These are phyloP conservation scores for Podarcis siculus DNA, from an alignment of 2,797 vertebrate genomes.

Conservation along the genomic window DNA sequence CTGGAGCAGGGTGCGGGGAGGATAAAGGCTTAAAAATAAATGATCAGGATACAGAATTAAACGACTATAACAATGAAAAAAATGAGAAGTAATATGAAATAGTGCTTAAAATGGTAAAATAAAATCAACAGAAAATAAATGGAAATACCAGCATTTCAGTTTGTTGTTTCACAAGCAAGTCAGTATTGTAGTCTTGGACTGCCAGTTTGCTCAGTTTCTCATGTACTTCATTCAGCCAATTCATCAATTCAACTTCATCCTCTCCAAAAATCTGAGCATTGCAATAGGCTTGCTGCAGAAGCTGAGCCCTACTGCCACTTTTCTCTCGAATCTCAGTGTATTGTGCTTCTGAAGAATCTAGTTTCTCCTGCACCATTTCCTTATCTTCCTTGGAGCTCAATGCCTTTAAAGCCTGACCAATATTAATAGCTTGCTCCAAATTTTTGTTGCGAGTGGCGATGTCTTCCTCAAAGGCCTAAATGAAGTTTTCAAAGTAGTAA, in stretches of 20 bases:
- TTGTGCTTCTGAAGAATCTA: constrained; percentile 87
- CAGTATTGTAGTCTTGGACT: constrained; percentile 86
- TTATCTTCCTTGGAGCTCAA: constrained; percentile 94
- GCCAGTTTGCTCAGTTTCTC: constrained; percentile 85
- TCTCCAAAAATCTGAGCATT: constrained; percentile 97
- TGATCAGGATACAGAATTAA: constrained; percentile 33
- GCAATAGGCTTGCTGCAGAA: constrained; percentile 91
- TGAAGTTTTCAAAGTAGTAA: constrained; percentile 69
- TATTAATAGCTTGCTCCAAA: constrained; percentile 90
- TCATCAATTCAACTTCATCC: constrained; percentile 96
- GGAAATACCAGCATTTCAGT: constrained; percentile 92
- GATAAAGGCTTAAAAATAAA: constrained; percentile 45
- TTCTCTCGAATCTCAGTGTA: constrained; percentile 94
- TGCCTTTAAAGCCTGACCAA: constrained; percentile 91
- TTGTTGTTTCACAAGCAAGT: constrained; percentile 88
- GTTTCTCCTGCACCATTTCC: constrained; percentile 91
- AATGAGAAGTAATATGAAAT: constrained; percentile 23
- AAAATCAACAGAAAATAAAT: constrained; percentile 73
- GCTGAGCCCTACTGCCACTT: constrained; percentile 88
- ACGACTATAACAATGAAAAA: constrained; percentile 58
- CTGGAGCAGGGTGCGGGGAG: not conserved
- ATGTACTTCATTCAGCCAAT: constrained; percentile 94
- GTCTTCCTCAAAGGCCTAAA: constrained; percentile 93
- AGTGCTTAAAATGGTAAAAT: constrained; percentile 56
- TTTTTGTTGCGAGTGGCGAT: constrained; percentile 90